Base-by-base conservation (phyloP, 2,113 vertebrate genomes). In the Myrmecobius fasciatus region DNA sequence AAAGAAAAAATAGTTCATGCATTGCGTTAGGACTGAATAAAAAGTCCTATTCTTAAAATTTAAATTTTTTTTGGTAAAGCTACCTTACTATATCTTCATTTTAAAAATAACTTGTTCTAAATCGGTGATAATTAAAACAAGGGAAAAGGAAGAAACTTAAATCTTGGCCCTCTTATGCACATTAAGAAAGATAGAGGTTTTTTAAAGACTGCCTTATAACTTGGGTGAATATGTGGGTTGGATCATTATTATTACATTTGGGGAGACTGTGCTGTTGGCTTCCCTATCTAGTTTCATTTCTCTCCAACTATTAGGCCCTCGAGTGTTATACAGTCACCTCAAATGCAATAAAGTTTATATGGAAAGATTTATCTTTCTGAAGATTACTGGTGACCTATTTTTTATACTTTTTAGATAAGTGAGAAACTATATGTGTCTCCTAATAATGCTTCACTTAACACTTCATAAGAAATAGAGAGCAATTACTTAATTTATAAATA, bases 121-220 rank as follows among this genome's bases (percentile, higher is more conserved):
- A 95, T 94, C 83, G 96, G 93, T 96, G 97, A 95, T 97, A 97
- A 97, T 97, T 98, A 97, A 97, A 96, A 94, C 92, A 90, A 92
- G 89, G 96, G 96, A 96, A 96, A 93, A 95, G 48, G 95, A 97
- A 97, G 93, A 96, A 97, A 95, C 96, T 97, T 91, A 53, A 97
- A 93, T 95, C 92, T 97, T 97, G 96, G 60, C 6, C 67, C 7
- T 83, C 67, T 17, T 95, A 92, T 96, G 93, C 94, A 94, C 95
- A 96, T 96, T 96, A 96, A 96, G 96, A 91, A 97, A 94, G 95
- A 96, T 96, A 96, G 92, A 17, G 8, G 96, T 96, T 95, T 96
- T 96, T 94, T 95, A 96, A 97, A 97, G 95, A 95, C 94, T 93
- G 92, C 91, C 93, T 96, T 96, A 97, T 28, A 96, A 97, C 96